phyloP scores from a whole-genome alignment of 2,113 vertebrate species.

The Mungos mungo region DNA sequence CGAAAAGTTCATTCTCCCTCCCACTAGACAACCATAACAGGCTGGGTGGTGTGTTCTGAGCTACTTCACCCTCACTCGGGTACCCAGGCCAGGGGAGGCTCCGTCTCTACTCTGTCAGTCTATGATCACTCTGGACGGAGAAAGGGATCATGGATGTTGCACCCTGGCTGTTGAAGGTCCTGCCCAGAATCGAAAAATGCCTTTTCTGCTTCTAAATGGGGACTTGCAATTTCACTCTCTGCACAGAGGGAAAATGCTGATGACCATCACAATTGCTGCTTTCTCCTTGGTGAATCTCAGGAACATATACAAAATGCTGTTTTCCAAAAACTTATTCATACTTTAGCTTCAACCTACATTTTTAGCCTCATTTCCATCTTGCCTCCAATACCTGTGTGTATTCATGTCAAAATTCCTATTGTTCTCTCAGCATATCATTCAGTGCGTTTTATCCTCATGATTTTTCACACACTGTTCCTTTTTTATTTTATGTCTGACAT shows the following conservation, averaged over 20 bases:
- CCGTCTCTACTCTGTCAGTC: neutral
- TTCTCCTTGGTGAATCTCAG: neutral
- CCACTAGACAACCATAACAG: accelerated
- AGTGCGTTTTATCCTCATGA: neutral
- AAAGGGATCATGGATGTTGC: neutral
- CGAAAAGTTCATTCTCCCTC: neutral
- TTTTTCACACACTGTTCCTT: neutral
- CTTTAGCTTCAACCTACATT: neutral
- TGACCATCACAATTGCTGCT: neutral
- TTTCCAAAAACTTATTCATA: neutral
- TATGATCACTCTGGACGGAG: too few species aligned
- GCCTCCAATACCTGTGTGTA: accelerated
- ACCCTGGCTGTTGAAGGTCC: neutral
- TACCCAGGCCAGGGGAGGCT: accelerated
- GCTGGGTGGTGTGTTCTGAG: neutral
- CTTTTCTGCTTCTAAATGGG: neutral
- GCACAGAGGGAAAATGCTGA: neutral
- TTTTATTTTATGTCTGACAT: neutral
- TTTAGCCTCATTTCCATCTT: neutral
- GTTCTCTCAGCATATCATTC: neutral
- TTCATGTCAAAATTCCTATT: neutral
- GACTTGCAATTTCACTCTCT: neutral
- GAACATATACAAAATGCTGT: neutral
- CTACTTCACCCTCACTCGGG: accelerated
- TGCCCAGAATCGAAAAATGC: neutral